Percentiles rank a stretch among this genome's conserved stretches.
Conservation (phyloP, 2,797 vertebrate genomes). For the Brachyrhaphis roseni region DNA sequence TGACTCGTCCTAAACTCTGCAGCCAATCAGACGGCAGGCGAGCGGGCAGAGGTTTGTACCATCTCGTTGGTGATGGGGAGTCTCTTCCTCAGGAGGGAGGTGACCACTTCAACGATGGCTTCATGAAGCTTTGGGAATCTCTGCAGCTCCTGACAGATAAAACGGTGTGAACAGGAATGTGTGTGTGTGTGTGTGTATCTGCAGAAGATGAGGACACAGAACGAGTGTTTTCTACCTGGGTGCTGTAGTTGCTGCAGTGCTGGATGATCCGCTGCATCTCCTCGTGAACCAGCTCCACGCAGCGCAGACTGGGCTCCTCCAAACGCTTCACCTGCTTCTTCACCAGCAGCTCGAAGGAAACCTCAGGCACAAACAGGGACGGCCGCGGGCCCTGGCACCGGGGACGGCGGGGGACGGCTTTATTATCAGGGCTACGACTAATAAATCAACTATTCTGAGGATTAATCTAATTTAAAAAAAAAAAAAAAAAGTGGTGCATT, state of each 20-base stretch:
- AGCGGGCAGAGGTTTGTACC: constrained; percentile 73
- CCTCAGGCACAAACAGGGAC: constrained; percentile 95
- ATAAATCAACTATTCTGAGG: no score
- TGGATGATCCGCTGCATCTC: constrained; percentile 99
- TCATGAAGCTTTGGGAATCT: constrained; percentile 98
- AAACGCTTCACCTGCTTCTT: constrained; percentile 98
- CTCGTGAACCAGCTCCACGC: constrained; percentile 97
- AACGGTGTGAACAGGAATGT: background rate
- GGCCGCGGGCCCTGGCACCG: constrained; percentile 90
- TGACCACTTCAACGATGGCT: constrained; percentile 98
- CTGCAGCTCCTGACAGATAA: constrained; percentile 86
- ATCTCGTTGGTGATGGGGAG: constrained; percentile 98
- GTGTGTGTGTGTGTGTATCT: no score
- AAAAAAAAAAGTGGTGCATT: no score
- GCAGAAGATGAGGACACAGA: background rate
- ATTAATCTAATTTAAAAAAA: no score
- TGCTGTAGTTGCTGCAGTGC: constrained; percentile 91
- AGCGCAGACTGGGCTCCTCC: constrained; percentile 96
- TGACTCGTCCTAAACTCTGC: background rate
- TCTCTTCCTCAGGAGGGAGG: constrained; percentile 93
- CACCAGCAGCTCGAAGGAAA: constrained; percentile 96
- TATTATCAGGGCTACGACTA: no score
- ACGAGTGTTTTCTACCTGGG: constrained; percentile 67
- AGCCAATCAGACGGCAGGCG: accelerated
- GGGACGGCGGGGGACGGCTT: background rate